These are phyloP conservation scores for Ancistrus triradiatus DNA, from an alignment of 2,113 vertebrate species.

Conservation along the genomic window DNA sequence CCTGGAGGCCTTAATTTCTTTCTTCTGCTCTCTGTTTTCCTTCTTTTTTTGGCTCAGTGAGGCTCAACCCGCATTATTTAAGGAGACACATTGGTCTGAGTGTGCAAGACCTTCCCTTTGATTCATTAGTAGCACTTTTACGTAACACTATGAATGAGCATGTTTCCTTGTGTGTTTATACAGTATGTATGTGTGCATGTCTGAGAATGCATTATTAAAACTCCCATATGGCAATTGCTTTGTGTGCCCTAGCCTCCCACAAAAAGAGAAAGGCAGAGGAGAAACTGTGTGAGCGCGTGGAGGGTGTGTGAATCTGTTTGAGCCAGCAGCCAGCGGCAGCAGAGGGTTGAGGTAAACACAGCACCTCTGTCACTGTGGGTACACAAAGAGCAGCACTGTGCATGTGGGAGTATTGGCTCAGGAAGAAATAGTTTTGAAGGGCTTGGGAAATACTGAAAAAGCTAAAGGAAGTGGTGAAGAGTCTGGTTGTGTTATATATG, in stretches of 20 bases:
- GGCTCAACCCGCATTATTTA: slow-evolving; percentile 18
- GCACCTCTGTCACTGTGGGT: slow-evolving; percentile 25
- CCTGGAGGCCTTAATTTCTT: slow-evolving; percentile 27
- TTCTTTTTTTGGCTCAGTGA: slow-evolving; percentile 26
- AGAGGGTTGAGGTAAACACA: slow-evolving; percentile 37
- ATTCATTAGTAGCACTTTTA: slow-evolving; percentile 62
- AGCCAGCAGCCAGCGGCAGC: slow-evolving; percentile 19
- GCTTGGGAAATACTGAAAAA: slow-evolving; percentile 4
- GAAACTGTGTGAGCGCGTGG: slow-evolving; percentile 22
- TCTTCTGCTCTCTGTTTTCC: slow-evolving; percentile 27
- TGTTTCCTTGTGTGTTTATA: slow-evolving; percentile 26
- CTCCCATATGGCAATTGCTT: slow-evolving; percentile 61
- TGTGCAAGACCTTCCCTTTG: slow-evolving; percentile 57
- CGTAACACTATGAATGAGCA: slow-evolving; percentile 47
- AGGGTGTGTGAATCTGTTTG: slow-evolving; percentile 10
- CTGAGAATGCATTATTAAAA: slow-evolving; percentile 48
- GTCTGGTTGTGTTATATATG: slow-evolving; percentile 10
- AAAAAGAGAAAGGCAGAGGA: slow-evolving; percentile 45
- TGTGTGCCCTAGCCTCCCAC: slow-evolving; percentile 46
- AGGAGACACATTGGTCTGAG: slow-evolving; percentile 34
- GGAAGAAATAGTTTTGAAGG: slow-evolving; percentile 23
- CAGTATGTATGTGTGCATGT: slow-evolving; percentile 16
- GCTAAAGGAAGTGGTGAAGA: background rate
- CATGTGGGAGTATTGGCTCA: slow-evolving; percentile 37
- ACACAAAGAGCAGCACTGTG: slow-evolving; percentile 27